phyloP scores from a whole-genome alignment of 2,888 invertebrate species.

The Eupithecia subfuscata region DNA sequence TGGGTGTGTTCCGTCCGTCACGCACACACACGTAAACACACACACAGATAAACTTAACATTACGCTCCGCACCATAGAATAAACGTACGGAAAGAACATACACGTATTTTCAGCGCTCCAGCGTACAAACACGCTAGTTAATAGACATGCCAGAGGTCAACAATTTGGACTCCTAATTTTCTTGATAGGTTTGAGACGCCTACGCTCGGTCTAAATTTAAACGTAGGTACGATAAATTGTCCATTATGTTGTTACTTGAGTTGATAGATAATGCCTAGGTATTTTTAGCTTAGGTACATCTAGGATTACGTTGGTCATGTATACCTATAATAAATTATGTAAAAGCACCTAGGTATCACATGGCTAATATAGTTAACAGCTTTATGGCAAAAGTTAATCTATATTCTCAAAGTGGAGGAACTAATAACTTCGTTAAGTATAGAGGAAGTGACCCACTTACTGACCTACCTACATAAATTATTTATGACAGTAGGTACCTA shows the following conservation, averaged over 20 bases:
- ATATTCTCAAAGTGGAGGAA: neutral
- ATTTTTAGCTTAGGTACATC: neutral
- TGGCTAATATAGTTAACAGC: neutral
- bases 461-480: constrained; percentile 7
- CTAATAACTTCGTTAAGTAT: neutral
- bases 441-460: neutral
- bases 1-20: constrained; percentile 70
- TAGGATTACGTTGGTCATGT: neutral
- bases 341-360: neutral
- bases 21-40: constrained; percentile 52
- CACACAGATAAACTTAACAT: neutral
- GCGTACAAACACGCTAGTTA: constrained; percentile 33
- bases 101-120: constrained; percentile 10
- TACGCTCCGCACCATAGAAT: constrained; percentile 57
- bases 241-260: neutral
- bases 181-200: constrained; percentile 38
- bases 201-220: constrained; percentile 43
- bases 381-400: constrained; percentile 3
- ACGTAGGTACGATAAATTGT: constrained; percentile 19
- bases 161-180: constrained; percentile 44
- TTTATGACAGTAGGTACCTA: constrained; percentile 12
- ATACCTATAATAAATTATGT: neutral
- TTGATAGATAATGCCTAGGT: neutral
- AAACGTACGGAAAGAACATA: constrained; percentile 43
- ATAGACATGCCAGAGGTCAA: constrained; percentile 45